Base-by-base conservation (phyloP, 2,113 vertebrate genomes). In the Sebastes schlegelii region DNA sequence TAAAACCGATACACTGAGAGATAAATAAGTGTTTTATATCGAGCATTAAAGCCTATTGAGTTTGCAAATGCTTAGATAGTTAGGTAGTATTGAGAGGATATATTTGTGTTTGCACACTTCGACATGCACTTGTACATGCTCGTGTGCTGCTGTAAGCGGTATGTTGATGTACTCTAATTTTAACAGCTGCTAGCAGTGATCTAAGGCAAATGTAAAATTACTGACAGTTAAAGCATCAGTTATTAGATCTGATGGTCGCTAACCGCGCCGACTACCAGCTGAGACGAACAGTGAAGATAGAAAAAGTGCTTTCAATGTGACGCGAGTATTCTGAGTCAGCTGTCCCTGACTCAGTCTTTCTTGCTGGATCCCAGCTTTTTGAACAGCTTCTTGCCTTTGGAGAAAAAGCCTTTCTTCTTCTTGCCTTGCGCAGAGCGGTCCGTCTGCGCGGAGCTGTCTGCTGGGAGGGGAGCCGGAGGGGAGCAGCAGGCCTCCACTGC, bases 311-410 rank as follows among this genome's bases (percentile, higher is more conserved):
- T 90, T 73, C 49, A 80, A 71, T 57, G 74, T 46, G 61, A 83
- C 45, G 26, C 5, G 5, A 51, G 48, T 34, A 43, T 73, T 83
- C 40, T 4, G 57, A 55, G 69, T 60, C 52, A 65, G 77, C 51
- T 65, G 71, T 26, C 26, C 26, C 75, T 9, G 68, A 80, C 71
- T 95, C 93, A 97, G 46, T 95, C 96, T 90, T 97, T 97, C 94
- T 98, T 98, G 92, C 94, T 96, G 79, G 96, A 96, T 71, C 97
- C 96, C 88, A 99, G 94, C 82, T 95, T 97, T 94, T 87, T 97
- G 86, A 98, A 96, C 83, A 99, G 95, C 66, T 94, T 96, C 95
- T 95, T 97, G 69, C 97, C 97, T 94, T 97, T 98, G 86, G 96
- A 97, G 94, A 99, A 97, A 92, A 97, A 97, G 80, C 95, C 73